Evolutionary conservation across 1,140 invertebrate species (phyloP), one percentile per base, ranked within the genome.

Genomic region (Drosophila kepulauana): DNA sequence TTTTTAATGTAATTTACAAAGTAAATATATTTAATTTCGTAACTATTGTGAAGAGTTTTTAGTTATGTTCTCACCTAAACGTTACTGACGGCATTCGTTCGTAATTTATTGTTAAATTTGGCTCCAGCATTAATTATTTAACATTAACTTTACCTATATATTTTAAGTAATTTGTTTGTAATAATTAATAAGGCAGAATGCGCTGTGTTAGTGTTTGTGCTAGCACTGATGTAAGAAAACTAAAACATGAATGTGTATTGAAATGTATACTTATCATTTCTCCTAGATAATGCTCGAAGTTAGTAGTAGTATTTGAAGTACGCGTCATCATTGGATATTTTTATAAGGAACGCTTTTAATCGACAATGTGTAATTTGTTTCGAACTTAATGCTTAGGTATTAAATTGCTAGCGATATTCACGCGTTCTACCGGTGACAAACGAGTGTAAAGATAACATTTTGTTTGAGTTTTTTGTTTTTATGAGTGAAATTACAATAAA

Each of bases 21-120:
- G 2, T 48, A 48, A 48, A 8, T 6, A 48, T 3, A 8, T 20
- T 5, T 48, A 16, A 16, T 16, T 16, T 48, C 5, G 15, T 16
- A 15, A 16, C 6, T 5, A 25, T 51, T 28, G 49, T 5, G 2
- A 5, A 59, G 3, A 59, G 10, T 45, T 11, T 15, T 46, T 1
- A 30, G 1, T 4, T 58, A 25, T 28, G 11, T 4, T 38, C 71
- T 76, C 56, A 84, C 81, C 81, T 79, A 54, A 84, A 84, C 25
- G 81, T 84, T 43, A 84, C 81, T 7, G 79, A 70, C 46, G 81
- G 81, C 81, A 84, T 84, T 74, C 75, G 70, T 58, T 48, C 49
- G 73, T 84, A 84, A 74, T 59, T 67, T 6, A 84, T 51, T 48
- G 49, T 52, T 30, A 28, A n/a, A 33, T 30, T 58, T 1, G 13